Evolutionary conservation across 2,113 vertebrate genomes (phyloP), one percentile per base, ranked within the genome.

Genomic region (Elaphurus davidianus): DNA sequence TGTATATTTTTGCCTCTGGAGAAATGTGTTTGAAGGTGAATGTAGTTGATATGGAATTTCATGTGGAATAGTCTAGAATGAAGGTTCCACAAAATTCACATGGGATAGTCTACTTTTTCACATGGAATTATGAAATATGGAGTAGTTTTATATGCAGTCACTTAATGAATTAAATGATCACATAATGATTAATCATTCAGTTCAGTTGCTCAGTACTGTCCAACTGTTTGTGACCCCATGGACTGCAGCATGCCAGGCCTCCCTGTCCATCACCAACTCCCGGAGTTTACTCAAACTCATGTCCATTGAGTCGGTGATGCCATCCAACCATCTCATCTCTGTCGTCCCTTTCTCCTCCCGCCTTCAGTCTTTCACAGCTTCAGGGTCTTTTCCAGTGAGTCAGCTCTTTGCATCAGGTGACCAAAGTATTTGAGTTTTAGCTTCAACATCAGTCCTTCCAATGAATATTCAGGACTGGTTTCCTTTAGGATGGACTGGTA

Each of bases 1-100:
- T 79, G 19, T 5, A 40, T 79, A 27, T 89, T 97, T 74, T 28
- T 64, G 84, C 1, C 7, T 43, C n/a, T 94, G 43, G 23, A 96
- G 54, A 97, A 93, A 23, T 36, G 71, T 54, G 6, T 54, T 93
- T 95, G n/a, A 96, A 96, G 71, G 19, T 62, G 54, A 97, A 67
- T 84, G 1, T 83, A 87, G 54, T 59, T 50, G 19, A 36, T 17
- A 71, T 94, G 52, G 25, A 83, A 86, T 87, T 87, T 90, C 27
- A 79, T n/a, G 45, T 90, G 62, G 10, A 78, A 76, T 54, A 81
- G 13, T 89, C 30, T 87, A 91, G 78, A 86, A 86, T 74, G 30
- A 86, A 92, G 71, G 54, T 92, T 81, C 12, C 28, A 84, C 15
- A 47, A 86, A 74, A 92, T 92, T 85, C 78, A 86, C 33, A 90